Base-by-base conservation (phyloP, 2,888 invertebrate species). In the Drosophila affinis region DNA sequence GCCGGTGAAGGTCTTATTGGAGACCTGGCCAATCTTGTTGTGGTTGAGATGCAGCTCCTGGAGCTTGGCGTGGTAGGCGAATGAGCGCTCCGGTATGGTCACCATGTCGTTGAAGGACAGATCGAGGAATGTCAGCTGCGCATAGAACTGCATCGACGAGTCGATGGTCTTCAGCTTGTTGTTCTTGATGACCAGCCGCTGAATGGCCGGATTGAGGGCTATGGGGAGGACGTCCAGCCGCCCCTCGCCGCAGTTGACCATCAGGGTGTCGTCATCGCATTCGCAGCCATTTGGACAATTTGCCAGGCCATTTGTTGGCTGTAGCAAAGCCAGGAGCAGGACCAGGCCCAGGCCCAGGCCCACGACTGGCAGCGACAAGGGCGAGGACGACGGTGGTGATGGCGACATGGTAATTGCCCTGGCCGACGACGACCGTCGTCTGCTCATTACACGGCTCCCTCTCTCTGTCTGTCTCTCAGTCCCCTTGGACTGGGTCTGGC, bases 181-280 rank as follows among this genome's bases (percentile, higher is more conserved):
- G 91, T 96, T 96, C 87, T 95, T 95, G 74, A 97, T 94, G 81
- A 97, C 96, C 86, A 97, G 94, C 61, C 97, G 94, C 90, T 96
- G 96, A 75, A 97, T 97, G 86, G 96, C 96, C 47, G 98, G 98
- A 93, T 98, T 98, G 75, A 98, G 93, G 3, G 97, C 96, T 88
- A 98, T 98, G 72, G 98, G 98, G 72, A 98, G 94, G 61, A 97
- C 97, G 93, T 97, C 97, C 72, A 98, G 93, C 79, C 96, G 96
- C 89, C 97, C 97, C 90, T 95, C 95, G 83, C 96, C 95, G 92
- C 98, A 98, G 79, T 95, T 95, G 55, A 97, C 98, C 65, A 96
- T 96, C 78, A 97, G 94, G 10, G 96, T 97, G 78, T 97, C 97
- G 90, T 98, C 98, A 93, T 98, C 96, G 93, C 98, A 98, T 91